Evolutionary conservation across 2,888 invertebrate species (phyloP), one percentile per base, ranked within the genome.

Genomic region (Ormyrus thymus): DNA sequence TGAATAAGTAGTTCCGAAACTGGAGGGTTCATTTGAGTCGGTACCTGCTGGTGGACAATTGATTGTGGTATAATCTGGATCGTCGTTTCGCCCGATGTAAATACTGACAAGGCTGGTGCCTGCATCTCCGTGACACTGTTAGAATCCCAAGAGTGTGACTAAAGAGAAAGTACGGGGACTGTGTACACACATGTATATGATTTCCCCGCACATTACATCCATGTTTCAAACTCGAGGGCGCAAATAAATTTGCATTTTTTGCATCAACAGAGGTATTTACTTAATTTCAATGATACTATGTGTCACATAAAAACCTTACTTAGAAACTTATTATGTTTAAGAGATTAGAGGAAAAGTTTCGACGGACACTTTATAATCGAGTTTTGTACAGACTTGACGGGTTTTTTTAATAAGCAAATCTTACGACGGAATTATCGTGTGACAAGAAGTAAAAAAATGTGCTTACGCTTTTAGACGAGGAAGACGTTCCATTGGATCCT

Each of bases 101-200:
- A 59, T 56, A 65, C 81, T 83, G 85, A 29, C 84, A 85, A 84
- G 83, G 83, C 83, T 82, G 84, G 85, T 84, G 88, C 87, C 88
- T 90, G 89, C 87, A 88, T 87, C 86, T 86, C 88, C 87, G 87
- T 87, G 85, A 88, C 87, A 89, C 90, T 90, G 89, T 89, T 90
- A 89, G 87, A 88, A 88, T 87, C 86, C 85, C 86, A 88, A 88
- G 85, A 85, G 82, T 86, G 83, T 86, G 82, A 86, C 85, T 87
- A 85, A 84, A 86, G 86, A 85, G 83, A 83, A 86, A 85, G 86
- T 85, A 86, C 84, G 85, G 86, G 87, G 85, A 84, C 56, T 55
- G 58, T 72, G 71, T 50, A 75, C 62, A 81, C 64, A 78, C 13
- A 56, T 56, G 56, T 76, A 83, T 81, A 81, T 50, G 79, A 74